Evolutionary conservation across 1,140 invertebrate genomes (phyloP).

Genomic region (Lethrus apterus): DNA sequence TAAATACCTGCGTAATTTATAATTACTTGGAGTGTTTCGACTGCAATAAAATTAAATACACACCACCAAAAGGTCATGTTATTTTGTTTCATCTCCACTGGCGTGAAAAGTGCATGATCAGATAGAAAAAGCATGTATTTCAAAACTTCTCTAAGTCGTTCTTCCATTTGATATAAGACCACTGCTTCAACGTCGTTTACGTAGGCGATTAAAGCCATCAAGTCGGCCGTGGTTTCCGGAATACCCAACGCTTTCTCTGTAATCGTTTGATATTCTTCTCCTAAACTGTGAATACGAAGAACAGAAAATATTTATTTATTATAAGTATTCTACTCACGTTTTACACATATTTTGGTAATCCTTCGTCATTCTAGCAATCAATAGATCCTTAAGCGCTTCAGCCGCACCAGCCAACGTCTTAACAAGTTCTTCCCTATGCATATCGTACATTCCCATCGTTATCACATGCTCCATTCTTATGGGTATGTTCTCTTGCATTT

Average conservation of each 20-base stretch:
- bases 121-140: slow-evolving; percentile 67
- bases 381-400: slow-evolving; percentile 57
- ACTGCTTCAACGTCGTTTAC: slow-evolving; percentile 67
- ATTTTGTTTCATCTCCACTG: slow-evolving; percentile 79
- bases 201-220: slow-evolving; percentile 77
- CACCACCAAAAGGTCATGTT: slow-evolving; percentile 80
- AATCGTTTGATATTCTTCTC: slow-evolving; percentile 78
- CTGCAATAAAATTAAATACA: slow-evolving; percentile 9
- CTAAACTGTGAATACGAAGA: slow-evolving; percentile 56
- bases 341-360: slow-evolving; percentile 75
- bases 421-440: slow-evolving; percentile 77
- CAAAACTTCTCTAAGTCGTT: slow-evolving; percentile 57
- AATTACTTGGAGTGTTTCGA: slow-evolving; percentile 3
- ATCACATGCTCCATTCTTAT: slow-evolving; percentile 58
- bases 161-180: slow-evolving; percentile 66
- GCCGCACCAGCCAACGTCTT: slow-evolving; percentile 60
- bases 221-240: slow-evolving; percentile 73
- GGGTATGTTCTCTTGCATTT: slow-evolving; percentile 56
- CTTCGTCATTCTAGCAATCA: slow-evolving; percentile 65
- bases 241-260: slow-evolving; percentile 68
- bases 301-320: slow-evolving; percentile 12
- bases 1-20: no score
- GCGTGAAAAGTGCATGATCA: slow-evolving; percentile 69
- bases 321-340: slow-evolving; percentile 46
- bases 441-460: slow-evolving; percentile 76